phyloP scores from a whole-genome alignment of 2,797 vertebrate species.

The Glyptemys insculpta region DNA sequence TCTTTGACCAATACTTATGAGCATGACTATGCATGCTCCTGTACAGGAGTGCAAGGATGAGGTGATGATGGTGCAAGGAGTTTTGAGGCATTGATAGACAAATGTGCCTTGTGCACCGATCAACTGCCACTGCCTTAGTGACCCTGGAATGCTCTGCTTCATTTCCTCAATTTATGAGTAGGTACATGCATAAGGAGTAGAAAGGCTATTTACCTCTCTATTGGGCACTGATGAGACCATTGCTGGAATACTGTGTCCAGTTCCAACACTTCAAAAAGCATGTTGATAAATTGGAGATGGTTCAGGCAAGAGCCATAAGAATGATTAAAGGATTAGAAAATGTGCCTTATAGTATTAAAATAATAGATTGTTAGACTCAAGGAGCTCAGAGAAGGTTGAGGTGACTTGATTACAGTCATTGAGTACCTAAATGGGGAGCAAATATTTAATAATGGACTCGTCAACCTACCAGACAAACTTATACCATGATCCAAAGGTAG shows the following conservation, averaged over 20 bases:
- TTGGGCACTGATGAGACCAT: background rate
- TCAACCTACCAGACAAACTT: background rate
- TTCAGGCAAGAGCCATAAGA: background rate
- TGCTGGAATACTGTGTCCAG: background rate
- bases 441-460: background rate
- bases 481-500: background rate
- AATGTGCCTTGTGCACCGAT: background rate
- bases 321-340: background rate
- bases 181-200: background rate
- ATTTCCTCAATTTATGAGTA: background rate
- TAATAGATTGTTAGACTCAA: too few species aligned
- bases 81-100: background rate
- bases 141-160: background rate
- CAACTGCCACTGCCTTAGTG: background rate
- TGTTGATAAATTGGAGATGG: background rate
- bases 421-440: background rate
- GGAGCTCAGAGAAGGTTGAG: background rate
- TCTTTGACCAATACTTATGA: background rate
- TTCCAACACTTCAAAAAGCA: background rate
- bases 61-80: background rate
- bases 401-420: background rate
- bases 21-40: background rate
- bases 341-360: background rate
- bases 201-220: background rate
- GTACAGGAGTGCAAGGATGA: background rate